Evolutionary conservation across 2,888 invertebrate species (phyloP).

Genomic region (Spisula subtruncata): DNA sequence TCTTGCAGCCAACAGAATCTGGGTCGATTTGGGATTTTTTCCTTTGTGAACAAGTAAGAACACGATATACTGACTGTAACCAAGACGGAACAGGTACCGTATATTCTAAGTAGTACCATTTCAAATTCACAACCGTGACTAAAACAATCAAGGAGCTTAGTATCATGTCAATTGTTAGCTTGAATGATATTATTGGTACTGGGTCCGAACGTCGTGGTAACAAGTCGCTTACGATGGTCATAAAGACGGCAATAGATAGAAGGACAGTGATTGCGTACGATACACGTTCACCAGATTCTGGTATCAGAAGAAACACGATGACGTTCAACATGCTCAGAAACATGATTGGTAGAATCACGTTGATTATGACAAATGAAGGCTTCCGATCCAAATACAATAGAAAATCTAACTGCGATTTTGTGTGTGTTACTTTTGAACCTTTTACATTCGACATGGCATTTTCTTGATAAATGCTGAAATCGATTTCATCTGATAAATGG

Average conservation of each 20-base stretch:
- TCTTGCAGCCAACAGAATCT: background rate
- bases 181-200: slow-evolving; percentile 69
- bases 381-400: slow-evolving; percentile 41
- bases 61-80: slow-evolving; percentile 2
- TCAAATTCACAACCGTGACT: slow-evolving; percentile 65
- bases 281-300: slow-evolving; percentile 73
- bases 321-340: slow-evolving; percentile 71
- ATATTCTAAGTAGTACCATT: slow-evolving; percentile 67
- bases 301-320: slow-evolving; percentile 69
- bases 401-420: slow-evolving; percentile 22
- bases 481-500: background rate
- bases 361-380: slow-evolving; percentile 68
- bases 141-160: slow-evolving; percentile 70
- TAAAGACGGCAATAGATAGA: slow-evolving; percentile 71
- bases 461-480: slow-evolving; percentile 25
- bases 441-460: slow-evolving; percentile 24
- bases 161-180: slow-evolving; percentile 68
- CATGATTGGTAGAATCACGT: slow-evolving; percentile 71
- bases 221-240: slow-evolving; percentile 72
- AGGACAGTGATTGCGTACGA: slow-evolving; percentile 73
- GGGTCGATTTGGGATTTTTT: background rate
- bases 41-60: background rate
- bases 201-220: slow-evolving; percentile 70
- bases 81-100: slow-evolving; percentile 40
- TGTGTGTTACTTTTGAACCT: background rate